Evolutionary conservation across 1,140 invertebrate genomes (phyloP).

Genomic region (Diploscapter pachys): DNA sequence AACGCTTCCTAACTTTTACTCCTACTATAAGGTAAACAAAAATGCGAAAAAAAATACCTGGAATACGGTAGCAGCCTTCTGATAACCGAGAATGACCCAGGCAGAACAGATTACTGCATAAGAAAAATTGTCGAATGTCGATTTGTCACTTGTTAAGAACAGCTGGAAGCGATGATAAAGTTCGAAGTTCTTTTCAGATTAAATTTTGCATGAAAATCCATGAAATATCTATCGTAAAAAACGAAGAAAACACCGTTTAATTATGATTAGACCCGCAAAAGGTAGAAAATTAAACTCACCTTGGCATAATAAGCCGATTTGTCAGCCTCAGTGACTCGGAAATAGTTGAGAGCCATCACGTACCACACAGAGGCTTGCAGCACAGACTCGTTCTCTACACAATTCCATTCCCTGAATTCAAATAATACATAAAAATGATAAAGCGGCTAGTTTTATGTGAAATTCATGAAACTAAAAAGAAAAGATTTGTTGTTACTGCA

Average conservation of each 20-base stretch:
- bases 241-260: background rate
- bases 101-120: no score
- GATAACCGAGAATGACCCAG: no score
- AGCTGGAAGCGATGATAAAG: constrained; percentile 4
- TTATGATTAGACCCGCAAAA: constrained; percentile 10
- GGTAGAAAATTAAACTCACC: background rate
- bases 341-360: constrained; percentile 12
- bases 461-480: background rate
- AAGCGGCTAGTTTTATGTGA: background rate
- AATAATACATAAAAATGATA: background rate
- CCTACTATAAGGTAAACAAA: no score
- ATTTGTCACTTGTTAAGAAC: constrained; percentile 16
- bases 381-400: background rate
- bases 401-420: background rate
- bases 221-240: no score
- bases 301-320: no score
- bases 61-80: no score
- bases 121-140: no score
- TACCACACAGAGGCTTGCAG: constrained; percentile 19
- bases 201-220: no score
- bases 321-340: no score
- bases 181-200: no score
- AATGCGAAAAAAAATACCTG: no score
- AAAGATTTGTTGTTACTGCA: constrained; percentile 7
- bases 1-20: no score